Percentiles rank a stretch among this genome's conserved stretches.
Conservation (phyloP, 1,140 invertebrate species). For the Pentalonia nigronervosa region DNA sequence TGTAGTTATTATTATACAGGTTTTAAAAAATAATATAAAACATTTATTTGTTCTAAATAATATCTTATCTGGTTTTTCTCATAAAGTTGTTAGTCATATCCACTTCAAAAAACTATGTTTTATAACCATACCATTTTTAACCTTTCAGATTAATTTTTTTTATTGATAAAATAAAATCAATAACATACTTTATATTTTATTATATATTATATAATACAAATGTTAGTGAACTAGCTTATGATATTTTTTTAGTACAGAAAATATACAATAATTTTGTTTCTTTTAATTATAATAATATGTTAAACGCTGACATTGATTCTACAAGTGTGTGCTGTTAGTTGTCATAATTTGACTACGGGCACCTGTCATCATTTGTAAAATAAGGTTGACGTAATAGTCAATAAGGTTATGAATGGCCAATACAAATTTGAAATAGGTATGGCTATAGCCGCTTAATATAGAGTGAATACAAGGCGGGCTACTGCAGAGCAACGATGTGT, state of each 20-base stretch:
- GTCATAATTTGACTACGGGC: no score
- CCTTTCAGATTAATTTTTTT: not conserved
- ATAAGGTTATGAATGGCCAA: no score
- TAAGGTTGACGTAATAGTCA: no score
- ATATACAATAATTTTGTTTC: not conserved
- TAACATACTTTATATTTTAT: not conserved
- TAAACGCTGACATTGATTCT: no score
- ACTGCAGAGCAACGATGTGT: no score
- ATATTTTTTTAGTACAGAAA: not conserved
- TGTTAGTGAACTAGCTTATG: not conserved
- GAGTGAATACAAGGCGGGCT: no score
- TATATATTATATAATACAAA: no score
- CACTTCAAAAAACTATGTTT: not conserved
- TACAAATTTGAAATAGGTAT: no score
- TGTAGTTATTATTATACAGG: not conserved
- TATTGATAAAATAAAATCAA: not conserved
- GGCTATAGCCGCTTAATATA: no score
- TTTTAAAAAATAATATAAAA: not conserved
- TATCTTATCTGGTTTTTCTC: not conserved
- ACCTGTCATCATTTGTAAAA: no score
- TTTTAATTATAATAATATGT: not conserved
- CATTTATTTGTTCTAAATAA: not conserved
- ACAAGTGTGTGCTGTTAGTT: no score
- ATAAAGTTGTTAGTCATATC: not conserved
- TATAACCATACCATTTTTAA: not conserved